Evolutionary conservation across 2,797 vertebrate genomes (phyloP), one percentile per base, ranked within the genome.

Genomic region (Falco columbarius): DNA sequence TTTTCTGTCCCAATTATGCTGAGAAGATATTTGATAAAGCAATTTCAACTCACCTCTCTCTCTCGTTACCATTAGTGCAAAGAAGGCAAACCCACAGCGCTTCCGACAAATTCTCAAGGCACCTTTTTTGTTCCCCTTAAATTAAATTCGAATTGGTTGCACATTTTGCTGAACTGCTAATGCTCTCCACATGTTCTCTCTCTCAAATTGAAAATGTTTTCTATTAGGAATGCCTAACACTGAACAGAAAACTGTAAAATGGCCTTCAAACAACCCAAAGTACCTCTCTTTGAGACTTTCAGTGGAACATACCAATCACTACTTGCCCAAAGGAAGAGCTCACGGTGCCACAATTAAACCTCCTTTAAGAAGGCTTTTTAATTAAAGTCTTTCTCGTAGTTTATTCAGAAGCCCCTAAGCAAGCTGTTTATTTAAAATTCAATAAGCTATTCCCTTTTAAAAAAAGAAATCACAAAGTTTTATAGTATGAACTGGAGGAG

Each of bases 81-180:
- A 92, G 82, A 96, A 93, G 76, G 95, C 76, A 86, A 97, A 92
- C 91, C 92, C 89, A 84, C 26, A 95, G 80, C 4, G 21, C 92
- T 97, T 95, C 84, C 66, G 81, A 97, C 71, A 96, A 94, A 97
- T 93, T 89, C 96, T 96, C 90, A 68, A 97, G 94, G 86, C 91
- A 96, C 93, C 81, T 93, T 94, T 97, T 97, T 89, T 94, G 91
- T 95, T 82, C 86, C 89, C 68, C 95, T 96, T 86, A 95, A 97
- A 96, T 97, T 96, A 98, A 97, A 97, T 66, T 84, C 12, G 59
- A 97, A 96, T 89, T 70, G 40, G 44, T 89, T 96, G 88, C 92
- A 96, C 54, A 7, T 92, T 96, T 95, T 94, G 86, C 91, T 90
- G 73, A 97, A 91, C 89, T 95, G 63, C 87, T 96, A 97, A 97